Evolutionary conservation across 2,113 vertebrate species (phyloP).

Genomic region (Entomyzon cyanotis): DNA sequence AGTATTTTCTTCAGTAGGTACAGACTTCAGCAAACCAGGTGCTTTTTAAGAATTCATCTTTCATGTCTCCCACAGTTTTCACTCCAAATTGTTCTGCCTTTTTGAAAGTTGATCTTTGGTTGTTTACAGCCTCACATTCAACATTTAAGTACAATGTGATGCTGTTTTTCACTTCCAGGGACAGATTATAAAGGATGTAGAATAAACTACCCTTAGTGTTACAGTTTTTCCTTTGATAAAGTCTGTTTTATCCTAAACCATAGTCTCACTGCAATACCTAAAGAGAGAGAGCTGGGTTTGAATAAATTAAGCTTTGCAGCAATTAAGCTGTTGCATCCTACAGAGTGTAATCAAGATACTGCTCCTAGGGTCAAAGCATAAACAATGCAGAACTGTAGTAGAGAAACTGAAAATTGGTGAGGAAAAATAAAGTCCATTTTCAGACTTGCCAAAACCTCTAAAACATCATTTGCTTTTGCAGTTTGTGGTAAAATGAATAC

Average conservation of each 20-base stretch:
- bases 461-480: background rate
- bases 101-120: background rate
- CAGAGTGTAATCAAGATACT: background rate
- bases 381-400: background rate
- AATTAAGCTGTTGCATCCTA: conserved; percentile 5
- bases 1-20: background rate
- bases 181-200: background rate
- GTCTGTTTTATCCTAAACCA: background rate
- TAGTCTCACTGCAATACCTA: background rate
- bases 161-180: background rate
- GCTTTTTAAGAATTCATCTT: background rate
- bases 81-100: background rate
- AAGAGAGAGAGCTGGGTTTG: background rate
- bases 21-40: background rate
- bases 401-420: background rate
- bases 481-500: background rate
- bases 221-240: background rate
- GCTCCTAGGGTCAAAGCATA: background rate
- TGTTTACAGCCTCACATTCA: background rate
- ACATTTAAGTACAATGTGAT: background rate
- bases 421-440: background rate
- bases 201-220: background rate
- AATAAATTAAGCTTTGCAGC: conserved; percentile 10
- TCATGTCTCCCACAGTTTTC: background rate
- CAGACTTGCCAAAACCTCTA: background rate